These are phyloP conservation scores for Masticophis lateralis DNA, from an alignment of 2,797 vertebrate genomes.

Conservation along the genomic window DNA sequence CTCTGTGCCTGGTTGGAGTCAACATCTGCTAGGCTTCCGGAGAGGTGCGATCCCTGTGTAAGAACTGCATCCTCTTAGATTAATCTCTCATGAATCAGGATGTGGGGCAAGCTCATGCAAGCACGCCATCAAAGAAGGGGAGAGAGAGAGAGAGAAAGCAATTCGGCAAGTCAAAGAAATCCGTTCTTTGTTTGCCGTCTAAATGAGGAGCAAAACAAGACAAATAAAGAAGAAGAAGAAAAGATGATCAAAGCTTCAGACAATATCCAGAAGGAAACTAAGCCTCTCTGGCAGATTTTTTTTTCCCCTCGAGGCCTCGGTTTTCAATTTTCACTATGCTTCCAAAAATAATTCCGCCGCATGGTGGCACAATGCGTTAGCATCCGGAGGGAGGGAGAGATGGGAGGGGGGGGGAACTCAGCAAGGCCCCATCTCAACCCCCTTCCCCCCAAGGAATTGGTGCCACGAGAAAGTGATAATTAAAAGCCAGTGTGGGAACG, in stretches of 20 bases:
- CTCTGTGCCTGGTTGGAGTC: background rate
- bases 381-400: background rate
- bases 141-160: background rate
- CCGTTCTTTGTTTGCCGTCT: background rate
- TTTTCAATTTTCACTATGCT: constrained; percentile 58
- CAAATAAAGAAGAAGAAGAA: background rate
- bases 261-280: background rate
- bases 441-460: background rate
- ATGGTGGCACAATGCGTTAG: constrained; percentile 30
- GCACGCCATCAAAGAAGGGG: background rate
- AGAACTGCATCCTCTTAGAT: background rate
- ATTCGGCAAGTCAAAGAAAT: background rate
- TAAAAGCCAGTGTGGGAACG: constrained; percentile 47
- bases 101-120: background rate
- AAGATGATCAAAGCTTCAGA: background rate
- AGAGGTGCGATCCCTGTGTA: background rate
- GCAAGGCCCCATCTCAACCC: background rate
- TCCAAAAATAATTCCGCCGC: constrained; percentile 42
- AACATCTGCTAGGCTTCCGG: background rate
- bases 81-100: background rate
- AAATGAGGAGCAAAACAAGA: background rate
- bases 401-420: background rate
- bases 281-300: constrained; percentile 30
- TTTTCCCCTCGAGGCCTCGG: constrained; percentile 9
- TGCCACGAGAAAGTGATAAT: constrained; percentile 58